These are phyloP conservation scores for Atta cephalotes DNA, from an alignment of 1,140 invertebrate species.

Conservation along the genomic window DNA sequence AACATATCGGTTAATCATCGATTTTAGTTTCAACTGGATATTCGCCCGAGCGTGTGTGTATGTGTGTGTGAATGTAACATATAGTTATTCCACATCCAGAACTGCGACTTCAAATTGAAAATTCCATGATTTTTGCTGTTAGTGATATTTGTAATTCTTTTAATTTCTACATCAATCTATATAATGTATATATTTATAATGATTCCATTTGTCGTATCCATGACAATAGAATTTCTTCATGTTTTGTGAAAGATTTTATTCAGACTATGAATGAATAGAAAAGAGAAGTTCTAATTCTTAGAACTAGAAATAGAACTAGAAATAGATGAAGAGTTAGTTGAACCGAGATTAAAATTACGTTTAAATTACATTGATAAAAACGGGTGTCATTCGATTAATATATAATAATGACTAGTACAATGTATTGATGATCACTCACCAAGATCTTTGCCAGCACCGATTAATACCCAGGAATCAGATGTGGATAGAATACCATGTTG, in stretches of 20 bases:
- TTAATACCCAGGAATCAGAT: slow-evolving; percentile 85
- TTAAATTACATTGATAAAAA: too few relatives aligned
- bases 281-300: too few relatives aligned
- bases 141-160: background rate
- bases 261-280: too few relatives aligned
- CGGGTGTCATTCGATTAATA: background rate
- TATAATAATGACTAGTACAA: background rate
- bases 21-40: background rate
- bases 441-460: slow-evolving; percentile 80
- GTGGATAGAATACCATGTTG: slow-evolving; percentile 87
- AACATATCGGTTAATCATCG: background rate
- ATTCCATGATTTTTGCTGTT: background rate
- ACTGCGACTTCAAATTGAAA: background rate
- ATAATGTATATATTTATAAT: background rate
- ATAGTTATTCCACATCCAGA: background rate
- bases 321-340: too few relatives aligned
- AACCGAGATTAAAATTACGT: too few relatives aligned
- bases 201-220: background rate
- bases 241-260: too few relatives aligned
- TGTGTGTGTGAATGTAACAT: too few relatives aligned
- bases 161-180: background rate
- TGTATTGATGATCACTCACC: slow-evolving; percentile 71
- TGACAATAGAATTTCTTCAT: too few relatives aligned
- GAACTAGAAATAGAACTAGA: too few relatives aligned
- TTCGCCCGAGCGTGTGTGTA: background rate